Evolutionary conservation across 1,140 invertebrate species (phyloP).

Genomic region (Plectus sambesii): DNA sequence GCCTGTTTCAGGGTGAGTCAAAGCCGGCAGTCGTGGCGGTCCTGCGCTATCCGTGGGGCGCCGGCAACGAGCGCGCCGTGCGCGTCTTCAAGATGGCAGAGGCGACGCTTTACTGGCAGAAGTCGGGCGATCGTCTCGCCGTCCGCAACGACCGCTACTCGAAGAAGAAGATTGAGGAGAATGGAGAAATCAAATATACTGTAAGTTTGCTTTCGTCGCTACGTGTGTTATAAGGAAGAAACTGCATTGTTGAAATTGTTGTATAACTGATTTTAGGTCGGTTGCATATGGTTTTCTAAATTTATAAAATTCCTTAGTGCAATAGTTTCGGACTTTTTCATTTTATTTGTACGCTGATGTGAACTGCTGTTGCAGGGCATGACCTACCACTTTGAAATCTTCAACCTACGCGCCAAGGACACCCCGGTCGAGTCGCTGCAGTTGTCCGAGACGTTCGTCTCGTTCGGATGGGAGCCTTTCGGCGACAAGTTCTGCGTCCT

Average conservation of each 20-base stretch:
- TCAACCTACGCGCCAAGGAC: conserved; percentile 77
- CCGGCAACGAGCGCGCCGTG: conserved; percentile 85
- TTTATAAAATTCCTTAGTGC: conserved; percentile 8
- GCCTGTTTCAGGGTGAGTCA: no score
- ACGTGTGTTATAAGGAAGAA: conserved; percentile 1
- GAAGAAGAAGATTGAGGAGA: conserved; percentile 68
- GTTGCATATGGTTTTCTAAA: no score
- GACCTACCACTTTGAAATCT: conserved; percentile 98
- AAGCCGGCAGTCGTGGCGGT: no score
- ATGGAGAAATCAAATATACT: conserved; percentile 70
- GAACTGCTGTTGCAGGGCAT: conserved; percentile 59
- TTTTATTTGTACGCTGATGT: conserved; percentile 6
- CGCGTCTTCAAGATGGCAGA: conserved; percentile 96
- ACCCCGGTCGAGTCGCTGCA: conserved; percentile 81
- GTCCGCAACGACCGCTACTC: conserved; percentile 98
- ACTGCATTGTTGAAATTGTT: not conserved
- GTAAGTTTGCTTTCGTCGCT: conserved; percentile 50
- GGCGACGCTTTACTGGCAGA: conserved; percentile 98
- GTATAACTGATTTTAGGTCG: no score
- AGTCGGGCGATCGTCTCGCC: conserved; percentile 88
- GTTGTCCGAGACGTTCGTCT: conserved; percentile 61
- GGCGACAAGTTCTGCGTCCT: conserved; percentile 44
- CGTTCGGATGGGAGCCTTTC: conserved; percentile 91
- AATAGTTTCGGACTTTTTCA: conserved; percentile 6
- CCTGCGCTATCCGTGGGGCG: no score